Conservation (phyloP, 2,888 invertebrate genomes). For the Scaptomyza tumidula region DNA sequence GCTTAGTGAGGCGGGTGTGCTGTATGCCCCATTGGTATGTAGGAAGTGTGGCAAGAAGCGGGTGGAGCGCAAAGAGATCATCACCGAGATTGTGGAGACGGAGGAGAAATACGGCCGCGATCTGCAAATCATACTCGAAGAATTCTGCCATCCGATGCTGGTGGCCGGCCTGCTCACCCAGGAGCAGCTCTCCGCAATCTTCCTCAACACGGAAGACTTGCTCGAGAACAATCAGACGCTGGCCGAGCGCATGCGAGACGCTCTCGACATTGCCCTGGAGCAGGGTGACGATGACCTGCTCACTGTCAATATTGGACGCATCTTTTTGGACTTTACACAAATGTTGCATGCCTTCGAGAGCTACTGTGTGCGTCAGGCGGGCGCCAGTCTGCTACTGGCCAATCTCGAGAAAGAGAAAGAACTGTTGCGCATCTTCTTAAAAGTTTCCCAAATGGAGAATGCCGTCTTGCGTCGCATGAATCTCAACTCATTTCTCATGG, state of each 20-base stretch:
- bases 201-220: conserved; percentile 96
- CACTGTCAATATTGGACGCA: conserved; percentile 95
- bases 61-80: conserved; percentile 96
- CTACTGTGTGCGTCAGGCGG: conserved; percentile 96
- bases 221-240: conserved; percentile 94
- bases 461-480: conserved; percentile 96
- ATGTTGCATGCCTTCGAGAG: conserved; percentile 98
- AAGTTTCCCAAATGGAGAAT: conserved; percentile 98
- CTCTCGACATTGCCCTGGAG: conserved; percentile 93
- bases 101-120: conserved; percentile 98
- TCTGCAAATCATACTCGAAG: conserved; percentile 95
- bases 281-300: conserved; percentile 93
- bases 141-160: conserved; percentile 96
- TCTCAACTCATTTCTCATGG: conserved; percentile 98
- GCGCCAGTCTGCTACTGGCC: conserved; percentile 93
- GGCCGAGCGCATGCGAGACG: conserved; percentile 93
- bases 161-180: conserved; percentile 95
- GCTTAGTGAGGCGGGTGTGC: conserved; percentile 89
- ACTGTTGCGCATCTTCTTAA: conserved; percentile 95
- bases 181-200: conserved; percentile 96
- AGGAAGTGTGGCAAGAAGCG: conserved; percentile 94
- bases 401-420: conserved; percentile 98
- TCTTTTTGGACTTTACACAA: conserved; percentile 94
- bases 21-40: conserved; percentile 92
- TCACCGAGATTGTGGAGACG: conserved; percentile 97